phyloP scores from a whole-genome alignment of 2,113 vertebrate species.

The Chaetura pelagica region DNA sequence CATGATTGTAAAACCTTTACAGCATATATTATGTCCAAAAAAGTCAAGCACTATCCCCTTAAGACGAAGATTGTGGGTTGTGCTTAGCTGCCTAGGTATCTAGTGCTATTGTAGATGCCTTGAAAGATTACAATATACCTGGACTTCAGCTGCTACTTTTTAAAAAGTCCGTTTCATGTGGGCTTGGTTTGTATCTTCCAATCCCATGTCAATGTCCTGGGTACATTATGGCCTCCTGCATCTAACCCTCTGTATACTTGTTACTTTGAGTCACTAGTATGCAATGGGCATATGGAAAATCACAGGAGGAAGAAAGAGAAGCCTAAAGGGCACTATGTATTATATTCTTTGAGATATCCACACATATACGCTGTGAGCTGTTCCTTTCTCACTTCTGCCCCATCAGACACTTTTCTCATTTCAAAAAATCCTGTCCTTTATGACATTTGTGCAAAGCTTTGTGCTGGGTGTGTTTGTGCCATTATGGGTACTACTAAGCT shows the following conservation, averaged over 20 bases:
- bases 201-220: too few species aligned
- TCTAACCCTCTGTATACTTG: not conserved
- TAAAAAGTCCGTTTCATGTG: not conserved
- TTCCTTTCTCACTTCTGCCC: not conserved
- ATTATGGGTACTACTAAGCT: not conserved
- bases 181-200: not conserved
- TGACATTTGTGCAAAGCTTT: not conserved
- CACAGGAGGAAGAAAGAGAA: not conserved
- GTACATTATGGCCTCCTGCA: not conserved
- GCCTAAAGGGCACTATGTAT: accelerated
- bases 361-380: not conserved
- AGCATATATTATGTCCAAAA: not conserved
- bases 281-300: not conserved
- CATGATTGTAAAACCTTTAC: not conserved
- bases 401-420: not conserved
- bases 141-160: not conserved
- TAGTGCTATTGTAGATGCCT: not conserved
- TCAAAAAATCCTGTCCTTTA: not conserved
- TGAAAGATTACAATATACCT: not conserved
- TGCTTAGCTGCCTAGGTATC: not conserved
- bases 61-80: not conserved
- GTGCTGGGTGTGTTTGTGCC: not conserved
- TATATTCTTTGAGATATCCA: not conserved
- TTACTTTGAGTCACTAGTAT: not conserved
- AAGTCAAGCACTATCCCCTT: not conserved